These are phyloP conservation scores for Chelonoidis abingdonii DNA, from an alignment of 2,113 vertebrate genomes.

Conservation along the genomic window DNA sequence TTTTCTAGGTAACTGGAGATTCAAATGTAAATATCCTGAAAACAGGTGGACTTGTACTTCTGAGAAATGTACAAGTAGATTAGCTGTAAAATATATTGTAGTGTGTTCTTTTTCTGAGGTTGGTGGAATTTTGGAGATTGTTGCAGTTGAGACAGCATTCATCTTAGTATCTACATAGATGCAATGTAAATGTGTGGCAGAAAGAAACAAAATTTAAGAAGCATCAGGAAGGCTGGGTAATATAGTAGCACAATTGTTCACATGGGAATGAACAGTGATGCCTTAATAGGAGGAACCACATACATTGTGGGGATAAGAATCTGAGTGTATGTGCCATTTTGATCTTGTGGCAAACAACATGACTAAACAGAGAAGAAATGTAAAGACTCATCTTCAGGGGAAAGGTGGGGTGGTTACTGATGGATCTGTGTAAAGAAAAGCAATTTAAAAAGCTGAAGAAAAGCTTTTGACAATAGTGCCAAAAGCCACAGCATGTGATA, in stretches of 20 bases:
- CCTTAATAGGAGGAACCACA: background rate
- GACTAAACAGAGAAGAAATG: background rate
- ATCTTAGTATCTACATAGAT: background rate
- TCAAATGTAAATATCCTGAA: conserved; percentile 33
- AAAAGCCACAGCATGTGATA: conserved; percentile 67
- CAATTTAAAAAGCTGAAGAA: conserved; percentile 56
- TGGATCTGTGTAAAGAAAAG: conserved; percentile 29
- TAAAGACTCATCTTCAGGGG: background rate
- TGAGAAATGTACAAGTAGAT: conserved; percentile 38
- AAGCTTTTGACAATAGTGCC: conserved; percentile 59
- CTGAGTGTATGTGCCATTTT: conserved; percentile 51
- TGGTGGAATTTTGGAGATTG: conserved; percentile 13
- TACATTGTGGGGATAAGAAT: background rate
- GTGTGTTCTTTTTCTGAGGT: conserved; percentile 35
- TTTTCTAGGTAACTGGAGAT: conserved; percentile 5
- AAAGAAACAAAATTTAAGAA: background rate
- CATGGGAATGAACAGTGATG: conserved; percentile 46
- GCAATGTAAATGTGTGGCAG: conserved; percentile 9
- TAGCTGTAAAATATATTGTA: conserved; percentile 1
- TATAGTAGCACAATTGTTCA: conserved; percentile 60
- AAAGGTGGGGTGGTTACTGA: background rate
- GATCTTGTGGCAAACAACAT: background rate
- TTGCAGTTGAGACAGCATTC: conserved; percentile 12
- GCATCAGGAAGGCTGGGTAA: conserved; percentile 3
- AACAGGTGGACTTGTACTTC: conserved; percentile 42